Base-by-base conservation (phyloP, 2,113 vertebrate species). In the Crypturellus undulatus region DNA sequence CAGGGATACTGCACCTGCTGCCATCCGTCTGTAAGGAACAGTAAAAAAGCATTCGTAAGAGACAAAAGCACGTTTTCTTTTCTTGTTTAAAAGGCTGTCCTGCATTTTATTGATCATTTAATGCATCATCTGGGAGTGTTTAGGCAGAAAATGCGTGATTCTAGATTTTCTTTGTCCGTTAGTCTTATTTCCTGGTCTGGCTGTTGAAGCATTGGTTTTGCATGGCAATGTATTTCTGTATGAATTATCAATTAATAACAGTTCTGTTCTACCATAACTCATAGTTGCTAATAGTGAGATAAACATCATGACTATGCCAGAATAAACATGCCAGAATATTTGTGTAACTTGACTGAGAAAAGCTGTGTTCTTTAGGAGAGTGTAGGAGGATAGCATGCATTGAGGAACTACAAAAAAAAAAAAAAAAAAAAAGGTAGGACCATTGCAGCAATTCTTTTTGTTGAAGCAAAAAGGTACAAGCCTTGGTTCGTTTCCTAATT, bases 1-100 rank as follows among this genome's bases (percentile, higher is more conserved):
- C 91, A 87, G 92, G 52, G 73, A 71, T 75, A 10, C 67, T 38
- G 58, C 97, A 98, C 97, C 97, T 98, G 98, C 97, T 97, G 51
- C 96, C 24, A 32, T 97, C 97, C 79, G 59, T 98, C 98, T 97
- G 64, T 28, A 45, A 60, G 86, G 84, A 96, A 8, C 72, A 79
- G 78, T 47, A 38, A 58, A 54, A 10, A 10, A 40, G 91, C 85
- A 72, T 45, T 52, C 60, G 60, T 25, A 64, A 36, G 64, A 96
- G 90, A 98, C 95, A 96, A 96, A 95, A 92, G 60, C 92, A 9
- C 69, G 3, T 47, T 94, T 95, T 68, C 69, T 91, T 82, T 87
- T 64, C 38, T 49, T 77, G 3, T 90, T 76, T 16, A 1, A 91
- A 91, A 94, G 75, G 12, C 49, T 52, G 22, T 45, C 58, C 75